Percentiles rank a stretch among this genome's conserved stretches.
phyloP scores from a whole-genome alignment of 2,797 vertebrate genomes.

The Pelochelys cantorii region DNA sequence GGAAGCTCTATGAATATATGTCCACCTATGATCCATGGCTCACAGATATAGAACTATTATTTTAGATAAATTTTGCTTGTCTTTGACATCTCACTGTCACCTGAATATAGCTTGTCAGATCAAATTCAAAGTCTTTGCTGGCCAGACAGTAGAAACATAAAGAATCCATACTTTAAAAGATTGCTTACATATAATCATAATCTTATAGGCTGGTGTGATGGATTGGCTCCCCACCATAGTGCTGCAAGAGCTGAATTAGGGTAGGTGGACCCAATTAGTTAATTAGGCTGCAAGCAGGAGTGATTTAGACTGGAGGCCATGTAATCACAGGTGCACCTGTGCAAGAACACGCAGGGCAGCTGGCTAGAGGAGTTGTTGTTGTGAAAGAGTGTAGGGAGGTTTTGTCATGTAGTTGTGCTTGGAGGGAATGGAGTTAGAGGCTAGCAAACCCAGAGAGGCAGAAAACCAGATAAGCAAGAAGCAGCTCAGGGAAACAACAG shows the following conservation, averaged over 20 bases:
- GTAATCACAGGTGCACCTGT: no score
- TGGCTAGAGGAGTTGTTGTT: not conserved
- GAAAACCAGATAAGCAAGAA: no score
- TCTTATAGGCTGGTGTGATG: not conserved
- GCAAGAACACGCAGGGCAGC: not conserved
- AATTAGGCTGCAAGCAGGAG: not conserved
- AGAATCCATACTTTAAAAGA: not conserved
- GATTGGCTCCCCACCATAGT: not conserved
- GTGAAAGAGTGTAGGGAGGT: not conserved
- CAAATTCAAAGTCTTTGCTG: not conserved
- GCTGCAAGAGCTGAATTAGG: not conserved
- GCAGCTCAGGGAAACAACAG: not conserved
- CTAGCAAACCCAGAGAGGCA: not conserved
- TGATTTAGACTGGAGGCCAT: no score
- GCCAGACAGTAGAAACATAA: not conserved
- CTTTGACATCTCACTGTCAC: not conserved
- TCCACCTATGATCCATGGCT: not conserved
- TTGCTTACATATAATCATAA: not conserved
- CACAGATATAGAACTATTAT: not conserved
- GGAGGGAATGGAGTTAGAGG: not conserved
- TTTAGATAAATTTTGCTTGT: not conserved
- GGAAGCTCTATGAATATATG: not conserved
- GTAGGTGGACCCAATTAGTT: not conserved
- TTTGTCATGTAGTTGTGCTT: not conserved
- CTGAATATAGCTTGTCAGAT: not conserved